These are phyloP conservation scores for Eledone cirrhosa DNA, from an alignment of 2,888 invertebrate genomes.

Conservation along the genomic window DNA sequence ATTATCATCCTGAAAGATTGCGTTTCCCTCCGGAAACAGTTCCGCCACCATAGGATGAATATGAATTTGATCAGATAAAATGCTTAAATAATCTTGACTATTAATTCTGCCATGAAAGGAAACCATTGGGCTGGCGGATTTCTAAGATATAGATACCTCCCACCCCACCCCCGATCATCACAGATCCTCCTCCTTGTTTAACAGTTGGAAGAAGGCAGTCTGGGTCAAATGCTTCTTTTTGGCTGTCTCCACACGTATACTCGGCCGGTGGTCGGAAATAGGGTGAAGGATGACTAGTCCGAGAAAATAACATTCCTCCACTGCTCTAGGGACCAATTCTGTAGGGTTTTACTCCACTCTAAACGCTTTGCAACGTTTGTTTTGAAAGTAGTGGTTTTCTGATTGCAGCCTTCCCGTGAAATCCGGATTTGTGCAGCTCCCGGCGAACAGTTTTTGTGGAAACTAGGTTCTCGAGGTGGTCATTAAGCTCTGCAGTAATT, in stretches of 20 bases:
- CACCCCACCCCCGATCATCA: too few relatives aligned
- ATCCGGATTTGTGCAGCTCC: not conserved
- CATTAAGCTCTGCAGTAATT: too few relatives aligned
- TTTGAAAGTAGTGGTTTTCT: not conserved
- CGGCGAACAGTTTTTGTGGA: not conserved
- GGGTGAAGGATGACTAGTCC: not conserved
- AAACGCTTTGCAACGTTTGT: too few relatives aligned
- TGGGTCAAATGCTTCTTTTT: not conserved
- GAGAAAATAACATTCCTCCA: slow-evolving; percentile 1
- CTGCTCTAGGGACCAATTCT: too few relatives aligned
- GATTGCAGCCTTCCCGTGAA: not conserved
- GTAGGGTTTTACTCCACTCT: not conserved
- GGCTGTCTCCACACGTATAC: not conserved
- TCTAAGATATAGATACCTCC: too few relatives aligned
- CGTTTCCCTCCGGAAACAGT: too few relatives aligned
- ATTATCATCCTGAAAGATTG: too few relatives aligned
- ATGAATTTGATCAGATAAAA: not conserved
- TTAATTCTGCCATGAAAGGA: not conserved
- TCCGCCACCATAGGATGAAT: too few relatives aligned
- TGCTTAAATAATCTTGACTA: not conserved
- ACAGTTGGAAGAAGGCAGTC: not conserved
- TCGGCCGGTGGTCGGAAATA: too few relatives aligned
- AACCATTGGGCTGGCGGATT: not conserved
- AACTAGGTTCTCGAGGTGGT: not conserved
- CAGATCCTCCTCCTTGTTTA: too few relatives aligned